phyloP scores from a whole-genome alignment of 2,113 vertebrate species.

The Serilophus lunatus region DNA sequence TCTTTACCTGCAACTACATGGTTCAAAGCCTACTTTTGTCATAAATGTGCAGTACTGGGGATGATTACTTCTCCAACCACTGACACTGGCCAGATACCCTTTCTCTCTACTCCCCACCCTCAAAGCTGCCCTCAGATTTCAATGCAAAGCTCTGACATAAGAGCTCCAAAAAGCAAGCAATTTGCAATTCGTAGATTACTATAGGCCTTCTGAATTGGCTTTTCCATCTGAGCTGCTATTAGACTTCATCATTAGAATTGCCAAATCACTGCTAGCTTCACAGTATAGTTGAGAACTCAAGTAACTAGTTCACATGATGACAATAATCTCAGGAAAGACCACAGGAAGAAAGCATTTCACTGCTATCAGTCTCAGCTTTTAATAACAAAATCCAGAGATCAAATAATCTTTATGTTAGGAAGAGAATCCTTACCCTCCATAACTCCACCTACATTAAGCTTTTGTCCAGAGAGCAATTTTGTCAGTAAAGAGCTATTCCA shows the following conservation, averaged over 20 bases:
- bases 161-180: neutral
- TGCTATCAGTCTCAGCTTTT: neutral
- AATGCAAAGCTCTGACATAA: neutral
- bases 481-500: neutral
- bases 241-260: neutral
- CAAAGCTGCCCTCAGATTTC: neutral
- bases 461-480: neutral
- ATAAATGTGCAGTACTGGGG: accelerated
- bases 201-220: neutral
- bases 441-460: neutral
- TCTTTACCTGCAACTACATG: neutral
- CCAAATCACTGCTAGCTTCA: neutral
- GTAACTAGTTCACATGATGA: neutral
- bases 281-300: neutral
- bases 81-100: neutral
- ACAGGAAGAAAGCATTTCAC: neutral
- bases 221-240: neutral
- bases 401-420: neutral
- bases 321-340: neutral
- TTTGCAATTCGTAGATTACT: neutral
- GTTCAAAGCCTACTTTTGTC: neutral
- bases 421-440: neutral
- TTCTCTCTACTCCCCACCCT: neutral
- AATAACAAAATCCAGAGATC: neutral
- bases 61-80: neutral